These are phyloP conservation scores for Hemicordylus capensis DNA, from an alignment of 2,113 vertebrate species.

Conservation along the genomic window DNA sequence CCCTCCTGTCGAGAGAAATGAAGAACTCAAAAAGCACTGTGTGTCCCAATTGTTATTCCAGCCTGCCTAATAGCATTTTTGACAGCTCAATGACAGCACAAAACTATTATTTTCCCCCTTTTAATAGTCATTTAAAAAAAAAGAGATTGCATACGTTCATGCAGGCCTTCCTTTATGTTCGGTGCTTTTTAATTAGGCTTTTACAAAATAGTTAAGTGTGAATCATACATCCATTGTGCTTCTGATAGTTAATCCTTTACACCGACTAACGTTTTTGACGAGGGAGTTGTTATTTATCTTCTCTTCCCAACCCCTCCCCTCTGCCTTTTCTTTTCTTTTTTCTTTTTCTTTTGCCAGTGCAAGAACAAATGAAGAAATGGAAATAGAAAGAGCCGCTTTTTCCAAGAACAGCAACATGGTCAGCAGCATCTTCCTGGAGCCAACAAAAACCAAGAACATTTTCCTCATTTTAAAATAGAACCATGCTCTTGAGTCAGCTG, in stretches of 20 bases:
- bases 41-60: conserved; percentile 1
- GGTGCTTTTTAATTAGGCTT: conserved; percentile 19
- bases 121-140: conserved; percentile 14
- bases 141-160: neutral
- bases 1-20: neutral
- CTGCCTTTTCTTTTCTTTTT: neutral
- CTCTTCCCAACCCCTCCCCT: neutral
- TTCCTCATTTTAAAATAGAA: neutral
- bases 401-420: no score
- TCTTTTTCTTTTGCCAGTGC: neutral
- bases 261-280: neutral
- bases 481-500: neutral
- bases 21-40: neutral
- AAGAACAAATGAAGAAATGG: neutral
- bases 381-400: neutral
- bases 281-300: conserved; percentile 27
- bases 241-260: neutral
- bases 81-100: conserved; percentile 17
- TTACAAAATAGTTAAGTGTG: conserved; percentile 21
- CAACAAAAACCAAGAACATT: no score
- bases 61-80: conserved; percentile 27
- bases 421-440: no score
- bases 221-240: conserved; percentile 5
- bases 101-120: conserved; percentile 1
- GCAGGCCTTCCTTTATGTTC: neutral